Percentiles rank a stretch among this genome's conserved stretches.
phyloP scores from a whole-genome alignment of 2,113 vertebrate genomes.

The Megalops atlanticus region DNA sequence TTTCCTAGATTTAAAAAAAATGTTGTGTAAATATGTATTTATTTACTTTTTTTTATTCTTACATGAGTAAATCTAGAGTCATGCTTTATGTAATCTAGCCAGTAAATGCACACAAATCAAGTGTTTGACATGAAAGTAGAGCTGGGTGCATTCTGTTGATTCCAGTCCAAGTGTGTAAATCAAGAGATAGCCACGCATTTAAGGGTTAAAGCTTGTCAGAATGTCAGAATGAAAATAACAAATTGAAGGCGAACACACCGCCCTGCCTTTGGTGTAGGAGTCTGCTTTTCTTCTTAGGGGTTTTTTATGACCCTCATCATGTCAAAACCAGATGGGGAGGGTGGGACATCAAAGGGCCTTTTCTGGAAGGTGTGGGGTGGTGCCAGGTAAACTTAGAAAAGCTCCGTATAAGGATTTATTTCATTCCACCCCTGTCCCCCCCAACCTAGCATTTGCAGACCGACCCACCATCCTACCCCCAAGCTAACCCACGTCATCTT shows the following conservation, averaged over 20 bases:
- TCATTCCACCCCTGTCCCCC: not conserved
- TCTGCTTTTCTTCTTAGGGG: conserved; percentile 3
- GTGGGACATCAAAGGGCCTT: not conserved
- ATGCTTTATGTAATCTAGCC: not conserved
- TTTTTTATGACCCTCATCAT: not conserved
- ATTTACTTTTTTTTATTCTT: not conserved
- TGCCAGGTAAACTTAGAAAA: conserved; percentile 8
- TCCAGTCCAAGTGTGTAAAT: not conserved
- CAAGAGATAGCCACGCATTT: not conserved
- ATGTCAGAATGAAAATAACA: not conserved
- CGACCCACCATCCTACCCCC: conserved; percentile 39
- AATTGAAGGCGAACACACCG: not conserved
- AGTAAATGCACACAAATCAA: too few species aligned
- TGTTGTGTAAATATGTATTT: not conserved
- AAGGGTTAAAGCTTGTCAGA: not conserved
- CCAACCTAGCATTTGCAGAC: not conserved
- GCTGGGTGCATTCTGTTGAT: not conserved
- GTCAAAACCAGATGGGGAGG: conserved; percentile 22
- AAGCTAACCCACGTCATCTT: not conserved
- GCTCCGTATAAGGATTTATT: conserved; percentile 9
- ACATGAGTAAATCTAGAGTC: not conserved
- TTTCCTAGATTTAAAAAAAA: not conserved
- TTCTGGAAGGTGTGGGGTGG: not conserved
- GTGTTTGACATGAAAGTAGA: not conserved
- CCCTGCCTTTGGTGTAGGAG: not conserved